These are phyloP conservation scores for Agrochola lychnidis DNA, from an alignment of 2,888 invertebrate species.

Conservation along the genomic window DNA sequence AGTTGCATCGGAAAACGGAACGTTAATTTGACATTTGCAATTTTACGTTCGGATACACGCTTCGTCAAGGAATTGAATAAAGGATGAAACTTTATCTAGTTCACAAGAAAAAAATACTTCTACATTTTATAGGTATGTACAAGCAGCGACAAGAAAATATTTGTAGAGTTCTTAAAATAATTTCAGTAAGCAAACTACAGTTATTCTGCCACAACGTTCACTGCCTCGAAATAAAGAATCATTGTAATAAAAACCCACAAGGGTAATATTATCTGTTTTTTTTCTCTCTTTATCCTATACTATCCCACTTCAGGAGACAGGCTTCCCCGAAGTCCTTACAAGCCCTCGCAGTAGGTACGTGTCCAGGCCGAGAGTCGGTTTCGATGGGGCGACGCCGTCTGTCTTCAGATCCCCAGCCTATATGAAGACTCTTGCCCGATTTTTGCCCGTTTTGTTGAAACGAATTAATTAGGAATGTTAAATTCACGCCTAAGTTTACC, in stretches of 20 bases:
- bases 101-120: not conserved
- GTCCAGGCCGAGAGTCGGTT: not conserved
- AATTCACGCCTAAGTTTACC: not conserved
- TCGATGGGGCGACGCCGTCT: too few species aligned
- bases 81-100: not conserved
- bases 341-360: not conserved
- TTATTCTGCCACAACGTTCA: not conserved
- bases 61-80: not conserved
- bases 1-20: slow-evolving; percentile 31
- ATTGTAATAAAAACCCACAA: not conserved
- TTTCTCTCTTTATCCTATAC: not conserved
- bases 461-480: not conserved
- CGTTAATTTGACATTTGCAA: slow-evolving; percentile 54
- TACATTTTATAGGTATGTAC: too few species aligned
- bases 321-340: not conserved
- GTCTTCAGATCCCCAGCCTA: not conserved
- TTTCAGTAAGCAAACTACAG: not conserved
- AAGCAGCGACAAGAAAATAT: not conserved
- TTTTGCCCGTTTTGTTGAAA: not conserved
- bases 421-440: not conserved
- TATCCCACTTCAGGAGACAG: not conserved
- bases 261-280: not conserved
- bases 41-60: slow-evolving; percentile 50
- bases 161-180: not conserved
- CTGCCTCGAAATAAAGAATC: not conserved